Evolutionary conservation across 2,113 vertebrate species (phyloP).

Genomic region (Sinocyclocheilus grahami): DNA sequence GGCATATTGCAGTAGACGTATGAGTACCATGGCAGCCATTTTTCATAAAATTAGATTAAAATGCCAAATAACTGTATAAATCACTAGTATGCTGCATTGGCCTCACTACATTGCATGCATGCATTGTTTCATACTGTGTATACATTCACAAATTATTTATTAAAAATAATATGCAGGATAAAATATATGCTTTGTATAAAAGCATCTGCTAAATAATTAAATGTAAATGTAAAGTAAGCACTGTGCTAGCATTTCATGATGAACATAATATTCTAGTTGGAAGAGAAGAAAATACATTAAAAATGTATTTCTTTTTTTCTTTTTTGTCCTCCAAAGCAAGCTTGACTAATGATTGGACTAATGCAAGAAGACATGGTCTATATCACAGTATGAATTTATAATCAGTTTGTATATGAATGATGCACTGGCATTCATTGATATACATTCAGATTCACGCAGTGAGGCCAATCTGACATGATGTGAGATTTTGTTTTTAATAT

Average conservation of each 20-base stretch:
- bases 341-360: background rate
- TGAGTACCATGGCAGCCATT: background rate
- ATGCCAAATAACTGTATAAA: background rate
- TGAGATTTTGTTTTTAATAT: background rate
- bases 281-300: background rate
- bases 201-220: background rate
- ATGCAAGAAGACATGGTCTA: background rate
- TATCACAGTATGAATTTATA: conserved; percentile 2
- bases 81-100: background rate
- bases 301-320: background rate
- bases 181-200: background rate
- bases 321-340: background rate
- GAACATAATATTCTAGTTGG: background rate
- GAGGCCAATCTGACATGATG: background rate
- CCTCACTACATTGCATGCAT: background rate
- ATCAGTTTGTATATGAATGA: background rate
- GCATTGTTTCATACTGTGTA: background rate
- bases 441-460: background rate
- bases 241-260: background rate
- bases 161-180: background rate
- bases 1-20: background rate
- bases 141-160: background rate
- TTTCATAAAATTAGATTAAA: background rate
- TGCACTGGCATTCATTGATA: background rate
- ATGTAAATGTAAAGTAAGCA: background rate